Base-by-base conservation (phyloP, 1,140 invertebrate species). In the Diachasma alloeum region DNA sequence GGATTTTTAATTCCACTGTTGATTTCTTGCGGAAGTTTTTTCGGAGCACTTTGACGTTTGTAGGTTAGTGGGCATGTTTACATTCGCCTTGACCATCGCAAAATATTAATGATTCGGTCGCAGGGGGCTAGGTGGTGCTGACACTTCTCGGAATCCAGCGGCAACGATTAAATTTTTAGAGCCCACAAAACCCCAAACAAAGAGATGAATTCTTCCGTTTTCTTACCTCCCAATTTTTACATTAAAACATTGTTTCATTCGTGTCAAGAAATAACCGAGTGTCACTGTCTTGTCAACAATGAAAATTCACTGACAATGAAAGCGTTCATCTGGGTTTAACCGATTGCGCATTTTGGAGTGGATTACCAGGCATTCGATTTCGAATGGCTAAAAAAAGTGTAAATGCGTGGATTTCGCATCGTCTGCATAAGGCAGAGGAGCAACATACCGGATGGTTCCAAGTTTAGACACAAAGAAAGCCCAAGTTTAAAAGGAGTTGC, bases 401-500 rank as follows among this genome's bases (percentile, higher is more conserved):
- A 68, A 68, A 42, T 37, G 4, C 15, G n/a, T 19, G 4, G 13
- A 68, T 39, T 68, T 68, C 31, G n/a, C 15, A 19, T 37, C 31
- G 31, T 53, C 67, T 19, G 63, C 44, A 53, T 73, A 24, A 59
- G 69, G 68, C 74, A 76, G 69, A 71, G 70, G 9, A 42, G 15
- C 69, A 59, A 72, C 71, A 59, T 67, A 72, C 44, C 70, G 36
- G 31, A 46, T 44, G 39, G 42, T 72, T 72, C 75, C 75, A 76
- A 76, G 75, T 76, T 76, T 76, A 76, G 72, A 73, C 82, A 86
- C 84, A 86, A 86, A 85, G 83, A 84, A 83, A 80, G 74, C 31
- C 74, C 71, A 24, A 39, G 79, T 82, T 85, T 83, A 85, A 86
- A 85, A 84, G 82, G 83, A 84, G 83, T 85, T 84, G 82, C 81